Evolutionary conservation across 2,797 vertebrate genomes (phyloP), one percentile per base, ranked within the genome.

Genomic region (Rhyacichthys aspro): DNA sequence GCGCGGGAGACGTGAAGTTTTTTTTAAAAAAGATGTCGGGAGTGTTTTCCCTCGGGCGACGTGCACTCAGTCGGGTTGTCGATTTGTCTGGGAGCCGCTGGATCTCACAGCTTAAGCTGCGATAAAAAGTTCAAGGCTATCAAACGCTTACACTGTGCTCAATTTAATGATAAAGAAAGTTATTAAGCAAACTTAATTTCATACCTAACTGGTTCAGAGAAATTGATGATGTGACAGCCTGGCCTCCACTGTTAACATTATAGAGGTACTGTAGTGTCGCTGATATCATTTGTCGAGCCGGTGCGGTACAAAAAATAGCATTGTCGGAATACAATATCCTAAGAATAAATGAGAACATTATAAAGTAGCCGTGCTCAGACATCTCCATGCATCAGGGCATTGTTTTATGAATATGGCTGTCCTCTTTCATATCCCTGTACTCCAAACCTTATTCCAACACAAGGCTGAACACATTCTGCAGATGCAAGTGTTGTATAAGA

Each of bases 181-280:
- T 83, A 79, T 72, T 76, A 81, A 63, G 36, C 8, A 68, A 72
- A 75, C 58, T 64, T 78, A 76, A 86, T 84, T 83, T 80, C 78
- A 83, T 75, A 74, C 67, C 77, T 70, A 76, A 75, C 66, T 75
- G 70, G 46, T 59, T 78, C 70, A 37, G 68, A 34, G 68, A 67
- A 62, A 81, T 69, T 43, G 60, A 76, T 54, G 50, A 59, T 16
- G 49, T 62, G 66, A 72, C 59, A 70, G 69, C 57, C 45, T 37
- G 48, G 59, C 44, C 7, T 46, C 36, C 48, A 63, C 64, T 54
- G 62, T 47, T 42, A 18, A 58, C 58, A 63, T 49, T 72, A 59
- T 41, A 17, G 58, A 47, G 74, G 56, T 63, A 17, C 36, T 53
- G 61, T 57, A 68, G 61, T 50, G 63, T 43, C 16, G 52, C 57